Evolutionary conservation across 2,888 invertebrate genomes (phyloP).

Genomic region (Rotaria macrura): DNA sequence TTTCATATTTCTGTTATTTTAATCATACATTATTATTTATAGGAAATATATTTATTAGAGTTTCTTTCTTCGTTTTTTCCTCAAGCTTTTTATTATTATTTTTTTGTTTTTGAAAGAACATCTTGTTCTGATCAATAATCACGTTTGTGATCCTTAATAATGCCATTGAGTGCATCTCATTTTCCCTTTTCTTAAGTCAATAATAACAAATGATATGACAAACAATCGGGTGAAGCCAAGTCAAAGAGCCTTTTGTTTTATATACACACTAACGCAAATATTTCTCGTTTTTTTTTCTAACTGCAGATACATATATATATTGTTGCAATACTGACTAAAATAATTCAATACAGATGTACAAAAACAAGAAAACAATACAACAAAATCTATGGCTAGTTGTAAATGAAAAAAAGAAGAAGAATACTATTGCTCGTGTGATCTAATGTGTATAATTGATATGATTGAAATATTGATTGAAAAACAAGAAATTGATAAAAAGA

Average conservation of each 20-base stretch:
- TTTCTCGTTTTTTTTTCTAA: neutral
- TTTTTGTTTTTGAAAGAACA: neutral
- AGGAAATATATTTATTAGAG: no score
- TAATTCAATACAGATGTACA: neutral
- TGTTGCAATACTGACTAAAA: neutral
- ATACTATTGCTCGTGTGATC: no score
- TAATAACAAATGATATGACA: neutral
- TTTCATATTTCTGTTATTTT: neutral
- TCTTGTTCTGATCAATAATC: neutral
- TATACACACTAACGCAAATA: neutral
- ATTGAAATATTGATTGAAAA: no score
- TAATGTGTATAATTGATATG: no score
- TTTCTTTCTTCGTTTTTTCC: no score
- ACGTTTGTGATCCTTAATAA: neutral
- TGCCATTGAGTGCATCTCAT: neutral
- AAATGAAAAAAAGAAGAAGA: neutral
- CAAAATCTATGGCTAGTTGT: neutral
- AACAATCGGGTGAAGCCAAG: neutral
- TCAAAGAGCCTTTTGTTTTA: neutral
- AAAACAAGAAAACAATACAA: neutral
- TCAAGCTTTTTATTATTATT: neutral
- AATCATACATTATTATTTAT: no score
- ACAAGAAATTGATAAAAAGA: no score
- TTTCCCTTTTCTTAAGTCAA: neutral
- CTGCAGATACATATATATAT: neutral